phyloP scores from a whole-genome alignment of 2,113 vertebrate genomes.

The Oreochromis niloticus region DNA sequence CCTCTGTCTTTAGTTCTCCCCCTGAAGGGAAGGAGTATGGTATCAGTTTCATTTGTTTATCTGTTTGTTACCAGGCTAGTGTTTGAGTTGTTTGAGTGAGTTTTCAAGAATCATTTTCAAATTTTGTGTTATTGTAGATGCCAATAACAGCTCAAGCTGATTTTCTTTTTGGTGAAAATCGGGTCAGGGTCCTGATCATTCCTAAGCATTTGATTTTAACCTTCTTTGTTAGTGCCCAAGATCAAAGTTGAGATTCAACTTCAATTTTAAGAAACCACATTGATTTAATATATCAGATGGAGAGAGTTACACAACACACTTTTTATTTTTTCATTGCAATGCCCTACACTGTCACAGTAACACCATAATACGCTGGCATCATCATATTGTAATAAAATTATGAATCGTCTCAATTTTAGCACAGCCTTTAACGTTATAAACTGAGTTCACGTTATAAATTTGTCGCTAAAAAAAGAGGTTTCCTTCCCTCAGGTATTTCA shows the following conservation, averaged over 20 bases:
- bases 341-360: background rate
- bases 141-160: accelerated
- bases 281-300: background rate
- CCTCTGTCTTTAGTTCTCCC: background rate
- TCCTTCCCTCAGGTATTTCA: slow-evolving; percentile 77
- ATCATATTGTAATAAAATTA: background rate
- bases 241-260: background rate
- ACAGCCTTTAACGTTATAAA: background rate
- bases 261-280: background rate
- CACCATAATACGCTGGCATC: background rate
- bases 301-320: background rate
- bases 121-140: background rate
- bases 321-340: background rate
- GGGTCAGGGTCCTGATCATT: accelerated
- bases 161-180: background rate
- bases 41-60: background rate
- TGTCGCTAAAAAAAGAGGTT: background rate
- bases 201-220: background rate
- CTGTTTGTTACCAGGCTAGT: background rate
- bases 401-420: background rate
- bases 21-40: background rate
- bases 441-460: background rate
- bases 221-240: background rate
- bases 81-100: too few species aligned
- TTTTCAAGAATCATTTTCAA: background rate